Base-by-base conservation (phyloP, 1,140 invertebrate species). In the Antheraea mylitta region DNA sequence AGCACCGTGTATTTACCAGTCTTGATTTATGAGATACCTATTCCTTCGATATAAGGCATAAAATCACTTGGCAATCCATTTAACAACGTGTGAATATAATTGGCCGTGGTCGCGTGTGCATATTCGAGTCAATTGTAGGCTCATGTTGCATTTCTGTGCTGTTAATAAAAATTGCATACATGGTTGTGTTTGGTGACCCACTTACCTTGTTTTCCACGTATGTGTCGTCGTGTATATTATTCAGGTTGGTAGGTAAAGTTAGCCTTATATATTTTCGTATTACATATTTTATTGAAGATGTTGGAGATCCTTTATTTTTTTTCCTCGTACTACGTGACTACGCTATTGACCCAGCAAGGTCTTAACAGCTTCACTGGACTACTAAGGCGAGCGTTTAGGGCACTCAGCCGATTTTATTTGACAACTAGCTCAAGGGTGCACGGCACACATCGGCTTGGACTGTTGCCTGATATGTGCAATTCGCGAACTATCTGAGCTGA, bases 121-220 rank as follows among this genome's bases (percentile, higher is more conserved):
- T 66, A 66, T 65, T 69, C 61, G 75, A 77, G 70, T 69, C 77
- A 73, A 81, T 74, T 71, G 67, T 71, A 74, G 66, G 75, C 76
- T 79, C 74, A 76, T 68, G 74, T 74, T 80, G 79, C 78, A 75
- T 77, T 79, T 82, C 74, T 58, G 60, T 66, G 76, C 58, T 72
- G 70, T 68, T 78, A 66, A 78, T 80, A 78, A 76, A 77, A 80
- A 81, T 75, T 80, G 71, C 74, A 79, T 66, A 11, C 19, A 22
- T 36, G 30, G 18, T 30, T 61, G 60, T 69, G 45, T 69, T 62
- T 63, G 67, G 69, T 69, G 77, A 70, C 74, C 74, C 69, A 68
- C 63, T 71, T 69, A 73, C 75, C 71, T 76, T 74, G 69, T 74
- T 70, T 75, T 72, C 60, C 10, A 48, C 38, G 42, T 64, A 37